Evolutionary conservation across 2,888 invertebrate species (phyloP).

Genomic region (Phanerotoma sp.): DNA sequence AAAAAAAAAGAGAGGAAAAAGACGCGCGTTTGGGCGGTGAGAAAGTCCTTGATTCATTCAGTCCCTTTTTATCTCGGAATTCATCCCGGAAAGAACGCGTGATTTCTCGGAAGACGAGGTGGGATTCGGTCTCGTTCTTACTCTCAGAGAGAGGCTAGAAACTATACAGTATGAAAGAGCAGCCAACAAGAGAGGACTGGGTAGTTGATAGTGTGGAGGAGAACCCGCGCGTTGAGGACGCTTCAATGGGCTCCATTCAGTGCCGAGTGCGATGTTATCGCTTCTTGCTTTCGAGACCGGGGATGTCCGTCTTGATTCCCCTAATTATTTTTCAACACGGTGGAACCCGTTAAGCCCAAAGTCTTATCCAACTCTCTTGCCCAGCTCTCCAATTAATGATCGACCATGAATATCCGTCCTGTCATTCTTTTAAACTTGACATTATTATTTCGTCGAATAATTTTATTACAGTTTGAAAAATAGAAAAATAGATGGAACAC

Average conservation of each 20-base stretch:
- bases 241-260: constrained; percentile 55
- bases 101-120: constrained; percentile 53
- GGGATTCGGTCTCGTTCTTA: constrained; percentile 15
- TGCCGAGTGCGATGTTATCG: constrained; percentile 37
- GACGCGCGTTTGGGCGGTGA: constrained; percentile 24
- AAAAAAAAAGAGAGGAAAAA: constrained; percentile 2
- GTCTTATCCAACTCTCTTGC: constrained; percentile 2
- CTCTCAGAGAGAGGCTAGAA: constrained; percentile 14
- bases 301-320: constrained; percentile 55
- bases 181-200: constrained; percentile 3
- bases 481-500: too few relatives aligned
- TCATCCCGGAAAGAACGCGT: constrained; percentile 57
- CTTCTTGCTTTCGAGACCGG: constrained; percentile 26
- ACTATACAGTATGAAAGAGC: constrained; percentile 1
- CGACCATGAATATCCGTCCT: not conserved
- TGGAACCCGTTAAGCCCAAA: not conserved
- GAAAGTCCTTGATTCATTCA: constrained; percentile 56
- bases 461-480: too few relatives aligned
- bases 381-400: constrained; percentile 6
- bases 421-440: not conserved
- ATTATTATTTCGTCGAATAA: not conserved
- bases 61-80: constrained; percentile 56
- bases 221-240: constrained; percentile 31
- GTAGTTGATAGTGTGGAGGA: constrained; percentile 16
- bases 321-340: constrained; percentile 53